Base-by-base conservation (phyloP, 2,888 invertebrate genomes). In the Serrognathus titanus region DNA sequence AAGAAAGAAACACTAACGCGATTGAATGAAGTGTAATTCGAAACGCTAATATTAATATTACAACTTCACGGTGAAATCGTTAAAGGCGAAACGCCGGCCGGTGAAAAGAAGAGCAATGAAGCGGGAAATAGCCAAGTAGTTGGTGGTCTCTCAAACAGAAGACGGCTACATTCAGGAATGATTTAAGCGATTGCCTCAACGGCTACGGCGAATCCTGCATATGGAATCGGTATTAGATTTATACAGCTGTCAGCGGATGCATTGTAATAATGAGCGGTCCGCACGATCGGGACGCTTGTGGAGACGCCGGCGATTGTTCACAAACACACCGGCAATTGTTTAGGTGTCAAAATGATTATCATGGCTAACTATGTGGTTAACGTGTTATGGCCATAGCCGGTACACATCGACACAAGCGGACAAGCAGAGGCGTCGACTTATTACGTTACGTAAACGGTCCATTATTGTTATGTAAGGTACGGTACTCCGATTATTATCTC, bases 191-290 rank as follows among this genome's bases (percentile, higher is more conserved):
- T 60, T 60, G 58, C 56, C 53, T 41, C 57, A 57, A 58, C 56
- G 55, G 53, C 55, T 57, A 53, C 47, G 48, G 60, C 59, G 57
- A 63, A 61, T 59, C 51, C 58, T 59, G 62, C 64, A 61, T 61
- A 61, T 62, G 59, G 59, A 58, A 59, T 60, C 54, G 62, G 39
- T 48, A 47, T 51, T 58, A 61, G 61, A 65, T 64, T 65, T 66
- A 64, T 67, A 63, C 64, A 65, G 62, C 65, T 65, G 65, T 65
- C 66, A 65, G 58, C 63, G 55, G 59, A 62, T 61, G 65, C 61
- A 67, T 65, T 67, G 64, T 68, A 66, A 63, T 67, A 69, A 68
- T 67, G 64, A 65, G 66, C 61, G 63, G 59, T 62, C 61, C 58
- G 63, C 66, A 66, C 66, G 66, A 65, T 63, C 63, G 58, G 55